These are phyloP conservation scores for Mormyrus proboscirostris DNA, from an alignment of 2,797 vertebrate genomes.

Conservation along the genomic window DNA sequence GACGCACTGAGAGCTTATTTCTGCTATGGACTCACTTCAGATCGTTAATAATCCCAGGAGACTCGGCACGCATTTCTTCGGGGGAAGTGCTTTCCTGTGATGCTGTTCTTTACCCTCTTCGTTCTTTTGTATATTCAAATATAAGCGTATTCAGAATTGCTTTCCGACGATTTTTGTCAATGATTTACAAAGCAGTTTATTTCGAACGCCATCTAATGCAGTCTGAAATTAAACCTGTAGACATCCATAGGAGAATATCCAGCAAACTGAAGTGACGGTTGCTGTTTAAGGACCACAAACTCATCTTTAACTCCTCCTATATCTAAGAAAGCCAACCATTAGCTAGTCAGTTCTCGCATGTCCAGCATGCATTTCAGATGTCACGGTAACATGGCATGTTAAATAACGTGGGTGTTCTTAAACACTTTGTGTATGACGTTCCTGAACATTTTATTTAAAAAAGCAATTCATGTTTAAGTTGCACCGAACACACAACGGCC, in stretches of 20 bases:
- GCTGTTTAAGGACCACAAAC: constrained; percentile 14
- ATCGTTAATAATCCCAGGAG: not conserved
- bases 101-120: not conserved
- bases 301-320: constrained; percentile 47
- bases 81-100: not conserved
- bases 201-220: not conserved
- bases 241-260: not conserved
- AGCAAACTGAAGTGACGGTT: constrained; percentile 1
- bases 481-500: not conserved
- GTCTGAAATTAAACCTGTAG: not conserved
- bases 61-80: constrained; percentile 4
- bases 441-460: not conserved
- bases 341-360: not conserved
- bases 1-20: not conserved
- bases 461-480: not conserved
- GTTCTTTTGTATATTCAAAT: not conserved
- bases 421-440: not conserved
- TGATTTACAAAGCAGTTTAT: not conserved
- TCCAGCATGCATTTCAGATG: not conserved
- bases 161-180: not conserved
- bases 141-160: not conserved
- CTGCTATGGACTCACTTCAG: not conserved
- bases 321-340: constrained; percentile 29
- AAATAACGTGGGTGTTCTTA: not conserved
- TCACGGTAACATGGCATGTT: not conserved